These are phyloP conservation scores for Cryptoblepharus egeriae DNA, from an alignment of 2,797 vertebrate genomes.

Conservation along the genomic window DNA sequence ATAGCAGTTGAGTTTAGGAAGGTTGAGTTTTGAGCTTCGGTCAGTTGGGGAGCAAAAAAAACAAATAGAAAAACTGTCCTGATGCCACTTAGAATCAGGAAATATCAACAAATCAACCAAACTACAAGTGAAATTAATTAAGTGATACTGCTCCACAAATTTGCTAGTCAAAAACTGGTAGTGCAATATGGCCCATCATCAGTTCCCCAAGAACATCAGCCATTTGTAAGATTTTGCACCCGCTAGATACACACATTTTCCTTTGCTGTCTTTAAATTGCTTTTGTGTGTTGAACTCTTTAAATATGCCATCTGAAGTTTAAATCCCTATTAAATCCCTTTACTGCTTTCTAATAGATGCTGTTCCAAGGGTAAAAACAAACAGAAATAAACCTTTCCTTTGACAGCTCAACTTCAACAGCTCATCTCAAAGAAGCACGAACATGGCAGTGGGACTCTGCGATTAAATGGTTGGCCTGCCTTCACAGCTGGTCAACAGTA, in stretches of 20 bases:
- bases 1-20: background rate
- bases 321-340: slow-evolving; percentile 22
- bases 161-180: background rate
- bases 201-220: background rate
- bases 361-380: slow-evolving; percentile 4
- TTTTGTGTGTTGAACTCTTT: background rate
- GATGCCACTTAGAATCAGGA: background rate
- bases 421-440: slow-evolving; percentile 1
- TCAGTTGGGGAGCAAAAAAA: background rate
- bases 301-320: background rate
- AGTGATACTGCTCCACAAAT: background rate
- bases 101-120: background rate
- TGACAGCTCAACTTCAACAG: slow-evolving; percentile 18
- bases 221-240: background rate
- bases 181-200: background rate
- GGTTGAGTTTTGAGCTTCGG: background rate
- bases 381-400: slow-evolving; percentile 22
- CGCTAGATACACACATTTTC: no score
- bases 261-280: background rate
- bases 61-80: background rate
- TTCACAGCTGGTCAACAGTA: background rate
- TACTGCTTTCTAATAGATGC: background rate
- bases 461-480: background rate
- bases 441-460: background rate
- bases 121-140: background rate